Percentiles rank a stretch among this genome's conserved stretches.
These are phyloP conservation scores for Anoplopoma fimbria DNA, from an alignment of 2,113 vertebrate genomes.

Conservation along the genomic window DNA sequence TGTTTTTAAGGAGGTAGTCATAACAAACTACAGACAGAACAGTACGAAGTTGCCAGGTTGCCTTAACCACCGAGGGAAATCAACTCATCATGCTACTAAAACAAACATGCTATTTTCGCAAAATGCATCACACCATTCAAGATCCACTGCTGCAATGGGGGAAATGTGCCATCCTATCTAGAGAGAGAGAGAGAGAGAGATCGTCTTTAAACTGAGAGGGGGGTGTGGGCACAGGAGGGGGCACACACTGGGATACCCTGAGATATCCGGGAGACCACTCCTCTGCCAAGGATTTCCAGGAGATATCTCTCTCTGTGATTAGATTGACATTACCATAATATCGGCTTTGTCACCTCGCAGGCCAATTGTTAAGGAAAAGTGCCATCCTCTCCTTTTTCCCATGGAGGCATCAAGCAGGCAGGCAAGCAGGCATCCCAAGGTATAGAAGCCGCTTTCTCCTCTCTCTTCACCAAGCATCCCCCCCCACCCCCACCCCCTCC, in stretches of 20 bases:
- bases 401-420: constrained; percentile 60
- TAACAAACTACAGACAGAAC: constrained; percentile 25
- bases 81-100: constrained; percentile 61
- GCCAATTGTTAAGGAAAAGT: constrained; percentile 77
- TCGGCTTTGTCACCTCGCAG: constrained; percentile 81
- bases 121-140: constrained; percentile 45
- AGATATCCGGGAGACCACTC: constrained; percentile 48
- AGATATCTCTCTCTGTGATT: constrained; percentile 80
- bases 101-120: constrained; percentile 45
- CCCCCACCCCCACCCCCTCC: constrained; percentile 24
- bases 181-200: too few relatives aligned
- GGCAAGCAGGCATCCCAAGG: constrained; percentile 59
- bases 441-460: constrained; percentile 71
- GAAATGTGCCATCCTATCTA: constrained; percentile 43
- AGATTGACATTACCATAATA: constrained; percentile 83
- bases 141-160: constrained; percentile 33
- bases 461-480: constrained; percentile 39
- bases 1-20: constrained; percentile 25
- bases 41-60: constrained; percentile 56
- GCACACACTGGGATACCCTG: constrained; percentile 56
- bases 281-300: constrained; percentile 70
- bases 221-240: constrained; percentile 4
- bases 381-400: constrained; percentile 71
- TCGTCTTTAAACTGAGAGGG: too few relatives aligned
- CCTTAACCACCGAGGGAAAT: constrained; percentile 54